A percentile compares a stretch with the other conserved stretches of the same genome.
Conservation (phyloP, 2,113 vertebrate species). For the Tychaedon coryphoeus region DNA sequence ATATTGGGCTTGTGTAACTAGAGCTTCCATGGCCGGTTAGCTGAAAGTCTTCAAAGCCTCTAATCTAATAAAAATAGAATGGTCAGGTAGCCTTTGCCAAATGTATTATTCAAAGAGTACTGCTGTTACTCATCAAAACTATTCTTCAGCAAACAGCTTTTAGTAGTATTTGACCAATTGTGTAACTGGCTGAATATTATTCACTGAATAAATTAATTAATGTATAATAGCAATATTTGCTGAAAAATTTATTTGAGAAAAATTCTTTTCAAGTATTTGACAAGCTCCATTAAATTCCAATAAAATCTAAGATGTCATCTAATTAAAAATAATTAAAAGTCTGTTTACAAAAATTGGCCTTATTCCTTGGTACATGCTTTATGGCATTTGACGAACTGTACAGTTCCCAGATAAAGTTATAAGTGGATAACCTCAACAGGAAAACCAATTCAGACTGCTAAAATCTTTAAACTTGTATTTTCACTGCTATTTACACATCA, state of each 20-base stretch:
- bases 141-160: neutral
- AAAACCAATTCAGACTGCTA: neutral
- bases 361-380: neutral
- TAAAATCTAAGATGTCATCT: neutral
- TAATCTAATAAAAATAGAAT: constrained; percentile 10
- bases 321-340: constrained; percentile 22
- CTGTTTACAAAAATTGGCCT: constrained; percentile 16
- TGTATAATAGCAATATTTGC: neutral
- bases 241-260: constrained; percentile 44
- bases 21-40: neutral
- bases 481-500: neutral
- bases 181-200: neutral
- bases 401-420: neutral
- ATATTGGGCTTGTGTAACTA: neutral
- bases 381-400: neutral
- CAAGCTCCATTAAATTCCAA: neutral
- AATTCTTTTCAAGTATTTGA: constrained; percentile 27
- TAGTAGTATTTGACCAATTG: constrained; percentile 11
- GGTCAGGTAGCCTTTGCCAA: neutral
- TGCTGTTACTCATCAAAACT: constrained; percentile 8
- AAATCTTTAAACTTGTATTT: neutral
- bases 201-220: constrained; percentile 26
- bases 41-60: neutral
- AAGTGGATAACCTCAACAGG: neutral
- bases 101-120: neutral